Percentiles rank a stretch among this genome's conserved stretches.
Evolutionary conservation across 2,113 vertebrate genomes (phyloP).

Genomic region (Lepidothrix coronata): DNA sequence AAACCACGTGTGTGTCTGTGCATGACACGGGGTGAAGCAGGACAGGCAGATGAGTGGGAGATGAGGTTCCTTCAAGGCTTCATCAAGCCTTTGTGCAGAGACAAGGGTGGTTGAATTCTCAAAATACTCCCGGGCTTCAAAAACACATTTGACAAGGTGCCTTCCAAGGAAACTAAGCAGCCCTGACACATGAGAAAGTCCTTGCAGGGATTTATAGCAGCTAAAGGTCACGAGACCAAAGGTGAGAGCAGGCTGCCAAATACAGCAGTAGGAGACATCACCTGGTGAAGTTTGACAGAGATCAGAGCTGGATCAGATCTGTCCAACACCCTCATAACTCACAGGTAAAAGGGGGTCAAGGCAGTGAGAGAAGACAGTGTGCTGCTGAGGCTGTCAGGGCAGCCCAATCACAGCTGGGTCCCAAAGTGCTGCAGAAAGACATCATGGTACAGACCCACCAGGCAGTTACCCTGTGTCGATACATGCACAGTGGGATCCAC

Average conservation of each 20-base stretch:
- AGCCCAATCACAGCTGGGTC: not conserved
- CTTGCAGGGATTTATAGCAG: not conserved
- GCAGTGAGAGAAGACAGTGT: not conserved
- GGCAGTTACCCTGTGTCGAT: not conserved
- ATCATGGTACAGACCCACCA: not conserved
- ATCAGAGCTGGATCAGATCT: not conserved
- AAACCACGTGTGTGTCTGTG: accelerated
- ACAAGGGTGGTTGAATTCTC: not conserved
- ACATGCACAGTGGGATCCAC: not conserved
- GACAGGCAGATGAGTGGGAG: not conserved
- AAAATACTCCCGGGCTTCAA: not conserved
- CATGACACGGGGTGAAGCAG: not conserved
- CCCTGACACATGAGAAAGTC: not conserved
- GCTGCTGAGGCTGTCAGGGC: not conserved
- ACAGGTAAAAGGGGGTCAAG: not conserved
- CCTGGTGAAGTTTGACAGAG: not conserved
- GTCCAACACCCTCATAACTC: not conserved
- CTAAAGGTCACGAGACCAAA: not conserved
- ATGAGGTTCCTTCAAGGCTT: not conserved
- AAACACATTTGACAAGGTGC: not conserved
- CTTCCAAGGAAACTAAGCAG: not conserved
- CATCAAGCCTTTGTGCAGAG: not conserved
- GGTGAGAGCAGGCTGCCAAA: not conserved
- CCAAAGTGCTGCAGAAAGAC: not conserved
- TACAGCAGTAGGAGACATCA: not conserved